Base-by-base conservation (phyloP, 2,888 invertebrate genomes). In the Neoaliturus tenellus region DNA sequence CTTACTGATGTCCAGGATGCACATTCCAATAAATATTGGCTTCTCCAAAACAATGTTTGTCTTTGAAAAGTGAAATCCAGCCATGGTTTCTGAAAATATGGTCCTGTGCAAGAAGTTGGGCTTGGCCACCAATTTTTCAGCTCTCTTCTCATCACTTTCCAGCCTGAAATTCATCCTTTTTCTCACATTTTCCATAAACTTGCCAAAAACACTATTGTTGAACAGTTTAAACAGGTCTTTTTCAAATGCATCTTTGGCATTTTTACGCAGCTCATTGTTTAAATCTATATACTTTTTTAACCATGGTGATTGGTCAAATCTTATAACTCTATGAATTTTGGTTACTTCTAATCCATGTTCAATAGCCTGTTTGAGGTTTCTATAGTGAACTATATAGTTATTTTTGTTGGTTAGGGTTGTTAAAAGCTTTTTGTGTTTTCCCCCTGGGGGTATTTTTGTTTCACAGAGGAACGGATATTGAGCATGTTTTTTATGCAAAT, bases 261-360 rank as follows among this genome's bases (percentile, higher is more conserved):
- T 23, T 25, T 5, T 75, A 5, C 75, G 5, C 17, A 75, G 14
- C 12, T 75, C 48, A 2, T 44, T 75, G 44, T 75, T 75, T n/a
- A 75, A 10, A 28, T 75, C 75, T 3, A 75, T 75, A 25, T 75
- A 71, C 5, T n/a, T 10, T 23, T 71, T 71, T 14, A 89, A 78
- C 88, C 87, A 90, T 33, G 81, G 31, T 6, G 87, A 87, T 87
- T 89, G 89, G 23, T 84, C 82, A 84, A 89, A 89, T 44, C 83
- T 23, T n/a, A 89, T 73, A n/a, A 88, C 84, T 14, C 88, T 80
- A 84, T 89, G 88, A 20, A 89, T 87, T 88, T 75, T 75, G 1
- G 12, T 67, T 1, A 67, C 3, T 14, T n/a, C 5, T 8, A 33
- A 14, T 31, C 35, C 67, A 6, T n/a, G 20, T 41, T 8, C 39